phyloP scores from a whole-genome alignment of 1,140 invertebrate genomes.

The Bombus haemorrhoidalis region DNA sequence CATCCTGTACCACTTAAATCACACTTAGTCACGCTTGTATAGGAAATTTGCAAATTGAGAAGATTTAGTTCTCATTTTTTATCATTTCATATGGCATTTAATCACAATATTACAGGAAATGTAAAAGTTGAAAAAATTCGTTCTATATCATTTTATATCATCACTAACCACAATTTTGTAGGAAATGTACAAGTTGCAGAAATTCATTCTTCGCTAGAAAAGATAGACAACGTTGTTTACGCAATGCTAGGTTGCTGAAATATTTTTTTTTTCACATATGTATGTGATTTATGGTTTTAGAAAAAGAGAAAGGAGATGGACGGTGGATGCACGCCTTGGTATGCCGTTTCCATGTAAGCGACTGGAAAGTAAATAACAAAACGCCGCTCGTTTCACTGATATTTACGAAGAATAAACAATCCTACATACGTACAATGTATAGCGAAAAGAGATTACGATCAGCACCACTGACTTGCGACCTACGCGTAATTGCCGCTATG shows the following conservation, averaged over 20 bases:
- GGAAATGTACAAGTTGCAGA: too few species aligned
- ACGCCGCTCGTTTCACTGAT: constrained; percentile 1
- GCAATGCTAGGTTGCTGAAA: background rate
- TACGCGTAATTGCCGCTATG: constrained; percentile 29
- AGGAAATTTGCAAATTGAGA: too few species aligned
- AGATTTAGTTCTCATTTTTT: too few species aligned
- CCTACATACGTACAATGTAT: background rate
- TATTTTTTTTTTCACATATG: background rate
- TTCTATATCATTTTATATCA: too few species aligned
- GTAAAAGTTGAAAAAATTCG: too few species aligned
- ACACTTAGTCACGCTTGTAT: too few species aligned
- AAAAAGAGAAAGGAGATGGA: constrained; percentile 13
- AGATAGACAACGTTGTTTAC: too few species aligned
- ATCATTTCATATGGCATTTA: too few species aligned
- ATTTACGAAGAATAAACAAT: constrained; percentile 26
- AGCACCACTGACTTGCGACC: constrained; percentile 8
- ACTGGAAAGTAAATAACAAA: constrained; percentile 8
- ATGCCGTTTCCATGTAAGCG: constrained; percentile 24
- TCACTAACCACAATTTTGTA: too few species aligned
- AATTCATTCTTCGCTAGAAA: too few species aligned
- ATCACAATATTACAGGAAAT: too few species aligned
- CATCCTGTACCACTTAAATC: too few species aligned
- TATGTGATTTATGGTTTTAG: constrained; percentile 13
- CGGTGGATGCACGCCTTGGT: background rate
- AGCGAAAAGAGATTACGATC: constrained; percentile 28